Percentiles rank a stretch among this genome's conserved stretches.
These are phyloP conservation scores for Bombylius discolor DNA, from an alignment of 2,888 invertebrate species.

Conservation along the genomic window DNA sequence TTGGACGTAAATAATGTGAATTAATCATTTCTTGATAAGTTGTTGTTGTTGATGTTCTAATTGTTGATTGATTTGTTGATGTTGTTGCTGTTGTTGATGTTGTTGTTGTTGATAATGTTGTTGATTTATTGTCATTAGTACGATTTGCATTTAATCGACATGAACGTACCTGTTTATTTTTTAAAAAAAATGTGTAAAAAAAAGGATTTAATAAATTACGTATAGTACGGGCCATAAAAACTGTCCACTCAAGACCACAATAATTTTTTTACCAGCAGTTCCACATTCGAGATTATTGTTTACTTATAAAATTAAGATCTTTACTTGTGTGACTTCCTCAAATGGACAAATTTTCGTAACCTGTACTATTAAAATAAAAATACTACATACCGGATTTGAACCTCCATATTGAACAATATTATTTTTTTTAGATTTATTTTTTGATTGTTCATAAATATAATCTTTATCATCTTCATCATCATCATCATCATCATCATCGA, in stretches of 20 bases:
- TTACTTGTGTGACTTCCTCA: too few relatives aligned
- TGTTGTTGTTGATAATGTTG: too few relatives aligned
- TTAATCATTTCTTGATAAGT: conserved; percentile 36
- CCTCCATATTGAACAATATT: conserved; percentile 29
- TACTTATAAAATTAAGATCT: too few relatives aligned
- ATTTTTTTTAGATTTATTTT: conserved; percentile 21
- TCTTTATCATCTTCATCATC: background rate
- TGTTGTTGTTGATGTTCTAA: conserved; percentile 13
- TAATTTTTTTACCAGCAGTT: too few relatives aligned
- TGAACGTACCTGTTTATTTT: conserved; percentile 23
- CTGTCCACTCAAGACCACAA: too few relatives aligned
- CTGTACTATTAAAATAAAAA: too few relatives aligned
- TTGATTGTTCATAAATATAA: conserved; percentile 17
- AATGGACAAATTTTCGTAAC: too few relatives aligned
- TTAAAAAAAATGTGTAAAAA: background rate
- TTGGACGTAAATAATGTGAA: conserved; percentile 34
- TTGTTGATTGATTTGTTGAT: conserved; percentile 18
- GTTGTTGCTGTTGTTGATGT: too few relatives aligned
- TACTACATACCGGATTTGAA: conserved; percentile 30
- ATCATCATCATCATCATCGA: conserved; percentile 22
- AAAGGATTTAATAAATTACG: background rate
- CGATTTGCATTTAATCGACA: conserved; percentile 20
- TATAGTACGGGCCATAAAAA: too few relatives aligned
- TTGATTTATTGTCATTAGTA: too few relatives aligned
- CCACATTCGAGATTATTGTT: too few relatives aligned